These are phyloP conservation scores for Mya arenaria DNA, from an alignment of 1,140 invertebrate species.

Conservation along the genomic window DNA sequence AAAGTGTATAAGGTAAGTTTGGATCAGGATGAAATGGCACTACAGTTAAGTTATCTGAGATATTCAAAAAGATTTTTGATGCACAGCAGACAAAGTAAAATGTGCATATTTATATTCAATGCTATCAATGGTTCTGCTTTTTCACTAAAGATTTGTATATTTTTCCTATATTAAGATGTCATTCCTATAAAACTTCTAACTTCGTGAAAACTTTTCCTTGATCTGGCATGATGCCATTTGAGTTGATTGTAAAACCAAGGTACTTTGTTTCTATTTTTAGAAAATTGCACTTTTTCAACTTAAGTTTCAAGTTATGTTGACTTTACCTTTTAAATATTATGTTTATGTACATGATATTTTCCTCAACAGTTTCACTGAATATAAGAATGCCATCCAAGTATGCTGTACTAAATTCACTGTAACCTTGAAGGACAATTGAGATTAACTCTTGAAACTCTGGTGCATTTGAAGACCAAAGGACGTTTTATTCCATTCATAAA, in stretches of 20 bases:
- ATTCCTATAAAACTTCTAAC: conserved; percentile 56
- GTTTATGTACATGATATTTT: neutral
- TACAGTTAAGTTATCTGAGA: conserved; percentile 23
- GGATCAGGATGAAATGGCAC: conserved; percentile 19
- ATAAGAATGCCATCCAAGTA: conserved; percentile 63
- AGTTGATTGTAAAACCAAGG: conserved; percentile 2
- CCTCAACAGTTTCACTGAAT: conserved; percentile 4
- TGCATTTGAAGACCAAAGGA: conserved; percentile 66
- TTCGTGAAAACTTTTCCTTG: neutral
- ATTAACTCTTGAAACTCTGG: conserved; percentile 70
- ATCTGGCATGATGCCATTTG: conserved; percentile 7
- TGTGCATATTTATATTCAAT: conserved; percentile 44
- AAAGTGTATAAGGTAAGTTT: conserved; percentile 43
- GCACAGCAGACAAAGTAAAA: conserved; percentile 30
- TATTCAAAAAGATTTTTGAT: conserved; percentile 41
- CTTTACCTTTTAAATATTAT: neutral
- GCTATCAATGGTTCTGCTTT: conserved; percentile 37
- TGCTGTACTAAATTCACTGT: conserved; percentile 31
- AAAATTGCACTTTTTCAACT: conserved; percentile 56
- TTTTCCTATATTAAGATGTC: conserved; percentile 55
- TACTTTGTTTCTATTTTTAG: neutral
- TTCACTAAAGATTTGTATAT: conserved; percentile 59
- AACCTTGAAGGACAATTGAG: conserved; percentile 55
- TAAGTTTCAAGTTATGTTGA: conserved; percentile 22
- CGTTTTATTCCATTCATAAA: conserved; percentile 58